Conservation (phyloP, 2,797 vertebrate species). For the Helicolenus hilgendorfi region DNA sequence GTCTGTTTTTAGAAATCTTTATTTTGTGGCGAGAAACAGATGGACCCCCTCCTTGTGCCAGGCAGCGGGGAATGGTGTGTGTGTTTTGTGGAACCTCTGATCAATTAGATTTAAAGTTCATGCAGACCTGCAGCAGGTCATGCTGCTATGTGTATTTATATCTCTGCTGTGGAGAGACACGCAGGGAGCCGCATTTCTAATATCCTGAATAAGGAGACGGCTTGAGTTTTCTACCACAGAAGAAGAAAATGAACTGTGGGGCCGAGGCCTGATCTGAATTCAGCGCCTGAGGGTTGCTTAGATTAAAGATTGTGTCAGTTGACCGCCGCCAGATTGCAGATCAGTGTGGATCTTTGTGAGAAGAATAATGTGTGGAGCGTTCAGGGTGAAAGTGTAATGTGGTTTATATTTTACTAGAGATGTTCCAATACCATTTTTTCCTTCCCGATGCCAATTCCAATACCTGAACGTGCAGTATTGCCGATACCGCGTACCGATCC, state of each 20-base stretch:
- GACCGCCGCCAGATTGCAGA: constrained; percentile 11
- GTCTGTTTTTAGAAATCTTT: constrained; percentile 72
- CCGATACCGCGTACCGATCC: fast-evolving
- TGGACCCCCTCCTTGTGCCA: constrained; percentile 62
- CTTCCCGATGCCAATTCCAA: too few species aligned
- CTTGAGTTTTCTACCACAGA: constrained; percentile 8
- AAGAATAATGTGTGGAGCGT: neutral
- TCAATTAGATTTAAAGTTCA: constrained; percentile 82
- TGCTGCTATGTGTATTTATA: constrained; percentile 54
- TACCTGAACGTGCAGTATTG: fast-evolving
- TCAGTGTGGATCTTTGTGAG: constrained; percentile 2
- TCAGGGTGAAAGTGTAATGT: neutral
- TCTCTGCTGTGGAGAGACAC: constrained; percentile 27
- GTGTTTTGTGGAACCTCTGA: constrained; percentile 38
- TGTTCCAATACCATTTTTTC: too few species aligned
- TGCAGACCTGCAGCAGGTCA: constrained; percentile 50
- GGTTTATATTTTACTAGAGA: neutral
- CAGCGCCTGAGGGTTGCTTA: neutral
- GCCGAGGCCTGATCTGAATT: constrained; percentile 31
- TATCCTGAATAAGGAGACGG: constrained; percentile 51
- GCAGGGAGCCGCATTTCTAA: constrained; percentile 34
- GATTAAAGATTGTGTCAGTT: constrained; percentile 56
- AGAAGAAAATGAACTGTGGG: constrained; percentile 41
- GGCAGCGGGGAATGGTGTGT: constrained; percentile 48
- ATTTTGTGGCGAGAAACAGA: constrained; percentile 75